These are phyloP conservation scores for Hermodice carunculata DNA, from an alignment of 2,888 invertebrate species.

Conservation along the genomic window DNA sequence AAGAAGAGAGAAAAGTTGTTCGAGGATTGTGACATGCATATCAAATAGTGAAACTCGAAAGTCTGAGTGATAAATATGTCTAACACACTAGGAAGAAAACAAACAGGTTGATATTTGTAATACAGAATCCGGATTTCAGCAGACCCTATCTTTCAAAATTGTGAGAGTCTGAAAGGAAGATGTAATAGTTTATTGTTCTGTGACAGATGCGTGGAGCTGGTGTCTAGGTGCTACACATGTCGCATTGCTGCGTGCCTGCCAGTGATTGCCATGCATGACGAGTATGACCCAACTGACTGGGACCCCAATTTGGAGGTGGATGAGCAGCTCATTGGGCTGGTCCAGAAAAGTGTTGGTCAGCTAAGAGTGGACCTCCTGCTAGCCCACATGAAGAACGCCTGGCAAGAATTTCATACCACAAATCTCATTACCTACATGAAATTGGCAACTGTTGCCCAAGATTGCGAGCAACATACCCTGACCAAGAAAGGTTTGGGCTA, in stretches of 20 bases:
- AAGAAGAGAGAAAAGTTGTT: too few relatives aligned
- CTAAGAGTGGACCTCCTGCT: slow-evolving; percentile 13
- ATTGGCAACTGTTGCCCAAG: slow-evolving; percentile 18
- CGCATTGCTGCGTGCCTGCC: slow-evolving; percentile 25
- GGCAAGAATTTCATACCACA: slow-evolving; percentile 11
- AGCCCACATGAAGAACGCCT: slow-evolving; percentile 14
- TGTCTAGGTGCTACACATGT: slow-evolving; percentile 14
- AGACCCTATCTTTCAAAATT: too few relatives aligned
- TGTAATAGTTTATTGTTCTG: too few relatives aligned
- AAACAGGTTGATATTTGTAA: too few relatives aligned
- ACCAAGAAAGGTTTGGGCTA: slow-evolving; percentile 15
- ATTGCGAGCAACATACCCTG: slow-evolving; percentile 15
- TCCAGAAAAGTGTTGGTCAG: neutral
- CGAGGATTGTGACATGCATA: too few relatives aligned
- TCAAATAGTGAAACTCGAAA: too few relatives aligned
- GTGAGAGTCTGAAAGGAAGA: too few relatives aligned
- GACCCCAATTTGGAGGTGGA: slow-evolving; percentile 1
- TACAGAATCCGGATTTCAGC: too few relatives aligned
- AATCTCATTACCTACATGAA: slow-evolving; percentile 24
- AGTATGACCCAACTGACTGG: slow-evolving; percentile 22
- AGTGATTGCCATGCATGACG: slow-evolving; percentile 22
- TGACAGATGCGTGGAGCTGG: too few relatives aligned
- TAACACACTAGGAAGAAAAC: too few relatives aligned
- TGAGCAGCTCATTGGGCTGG: neutral
- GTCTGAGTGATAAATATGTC: too few relatives aligned